phyloP scores from a whole-genome alignment of 2,113 vertebrate species.

The Mionectes macconnelli region DNA sequence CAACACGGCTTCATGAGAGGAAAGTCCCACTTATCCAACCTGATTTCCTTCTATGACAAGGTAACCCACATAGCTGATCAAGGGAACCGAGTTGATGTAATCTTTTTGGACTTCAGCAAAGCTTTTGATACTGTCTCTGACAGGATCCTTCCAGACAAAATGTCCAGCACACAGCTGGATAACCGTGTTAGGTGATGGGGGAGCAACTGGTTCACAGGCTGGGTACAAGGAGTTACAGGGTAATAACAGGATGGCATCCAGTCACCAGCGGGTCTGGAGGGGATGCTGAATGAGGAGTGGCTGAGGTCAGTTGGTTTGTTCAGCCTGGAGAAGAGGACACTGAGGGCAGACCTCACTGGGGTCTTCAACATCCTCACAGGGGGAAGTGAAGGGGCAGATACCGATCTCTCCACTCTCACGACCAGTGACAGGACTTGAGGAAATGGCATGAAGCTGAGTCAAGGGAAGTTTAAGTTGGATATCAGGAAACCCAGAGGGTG shows the following conservation, averaged over 20 bases:
- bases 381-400: background rate
- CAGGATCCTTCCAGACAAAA: background rate
- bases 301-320: background rate
- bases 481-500: background rate
- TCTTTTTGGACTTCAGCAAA: background rate
- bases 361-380: background rate
- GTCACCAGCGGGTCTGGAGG: background rate
- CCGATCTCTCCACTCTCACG: rapidly evolving
- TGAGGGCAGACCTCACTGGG: background rate
- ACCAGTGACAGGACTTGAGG: background rate
- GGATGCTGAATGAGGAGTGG: rapidly evolving
- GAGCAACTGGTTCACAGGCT: background rate
- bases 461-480: background rate
- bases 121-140: background rate
- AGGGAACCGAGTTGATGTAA: background rate
- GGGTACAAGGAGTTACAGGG: background rate
- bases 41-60: background rate
- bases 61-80: background rate
- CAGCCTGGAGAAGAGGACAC: background rate
- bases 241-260: background rate
- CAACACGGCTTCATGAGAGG: rapidly evolving
- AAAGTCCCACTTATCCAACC: background rate
- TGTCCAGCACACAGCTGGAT: rapidly evolving
- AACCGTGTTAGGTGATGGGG: rapidly evolving
- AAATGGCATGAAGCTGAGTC: rapidly evolving